Evolutionary conservation across 2,113 vertebrate species (phyloP).

Genomic region (Saimiri boliviensis): DNA sequence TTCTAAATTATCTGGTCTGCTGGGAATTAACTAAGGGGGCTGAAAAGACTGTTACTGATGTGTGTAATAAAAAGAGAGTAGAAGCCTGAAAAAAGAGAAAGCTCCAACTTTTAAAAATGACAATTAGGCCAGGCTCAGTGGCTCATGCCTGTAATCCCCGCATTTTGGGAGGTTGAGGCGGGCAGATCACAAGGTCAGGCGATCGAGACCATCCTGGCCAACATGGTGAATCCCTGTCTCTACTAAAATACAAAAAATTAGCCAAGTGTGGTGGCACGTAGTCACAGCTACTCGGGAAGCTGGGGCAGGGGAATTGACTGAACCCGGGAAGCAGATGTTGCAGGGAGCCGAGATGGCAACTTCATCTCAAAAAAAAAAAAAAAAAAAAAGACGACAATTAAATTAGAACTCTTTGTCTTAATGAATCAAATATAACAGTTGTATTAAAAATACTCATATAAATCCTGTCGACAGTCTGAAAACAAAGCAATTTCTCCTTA

Average conservation of each 20-base stretch:
- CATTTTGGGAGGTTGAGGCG: no score
- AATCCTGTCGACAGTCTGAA: not conserved
- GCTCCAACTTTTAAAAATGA: not conserved
- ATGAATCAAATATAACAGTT: not conserved
- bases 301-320: no score
- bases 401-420: not conserved
- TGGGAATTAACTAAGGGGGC: not conserved
- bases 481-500: not conserved
- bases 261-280: no score
- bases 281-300: no score
- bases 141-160: no score
- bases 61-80: not conserved
- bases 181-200: no score
- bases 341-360: no score
- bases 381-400: not conserved
- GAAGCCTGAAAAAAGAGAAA: not conserved
- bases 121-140: not conserved
- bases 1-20: not conserved
- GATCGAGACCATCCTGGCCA: no score
- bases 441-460: not conserved
- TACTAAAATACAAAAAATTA: no score
- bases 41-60: not conserved
- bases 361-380: not conserved
- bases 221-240: no score
- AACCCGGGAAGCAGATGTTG: no score